A percentile compares a stretch with the other conserved stretches of the same genome.
phyloP scores from a whole-genome alignment of 2,888 invertebrate genomes.

The Pharmacophagus antenor region DNA sequence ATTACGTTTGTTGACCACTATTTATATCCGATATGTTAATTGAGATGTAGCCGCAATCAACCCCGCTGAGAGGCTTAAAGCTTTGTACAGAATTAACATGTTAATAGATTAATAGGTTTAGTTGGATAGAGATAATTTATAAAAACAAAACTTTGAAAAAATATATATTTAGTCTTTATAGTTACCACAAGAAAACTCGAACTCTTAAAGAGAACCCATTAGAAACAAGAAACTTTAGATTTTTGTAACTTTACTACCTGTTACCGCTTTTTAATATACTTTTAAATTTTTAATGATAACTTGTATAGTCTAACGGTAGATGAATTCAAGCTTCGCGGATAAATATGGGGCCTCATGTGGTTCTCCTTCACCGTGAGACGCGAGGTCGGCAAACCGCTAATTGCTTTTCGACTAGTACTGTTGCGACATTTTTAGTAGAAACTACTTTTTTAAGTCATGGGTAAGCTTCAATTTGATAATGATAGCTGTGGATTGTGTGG shows the following conservation, averaged over 20 bases:
- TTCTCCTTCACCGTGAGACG: conserved; percentile 55
- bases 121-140: conserved; percentile 37
- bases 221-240: not conserved
- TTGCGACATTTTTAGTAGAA: conserved; percentile 54
- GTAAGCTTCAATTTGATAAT: not conserved
- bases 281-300: conserved; percentile 32
- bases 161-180: too few relatives aligned
- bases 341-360: conserved; percentile 63
- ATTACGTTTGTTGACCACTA: conserved; percentile 65
- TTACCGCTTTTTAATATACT: too few relatives aligned
- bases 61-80: conserved; percentile 19
- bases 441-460: not conserved
- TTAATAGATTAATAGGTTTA: conserved; percentile 29
- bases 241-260: too few relatives aligned
- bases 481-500: not conserved
- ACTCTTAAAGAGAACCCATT: too few relatives aligned
- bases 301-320: conserved; percentile 10
- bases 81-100: conserved; percentile 31
- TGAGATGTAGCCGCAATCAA: conserved; percentile 47
- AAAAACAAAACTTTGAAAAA: not conserved
- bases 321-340: conserved; percentile 40
- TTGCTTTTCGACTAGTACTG: conserved; percentile 61
- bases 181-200: too few relatives aligned
- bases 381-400: conserved; percentile 67
- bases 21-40: conserved; percentile 65